These are phyloP conservation scores for Xestia ashworthii DNA, from an alignment of 2,888 invertebrate species.

Conservation along the genomic window DNA sequence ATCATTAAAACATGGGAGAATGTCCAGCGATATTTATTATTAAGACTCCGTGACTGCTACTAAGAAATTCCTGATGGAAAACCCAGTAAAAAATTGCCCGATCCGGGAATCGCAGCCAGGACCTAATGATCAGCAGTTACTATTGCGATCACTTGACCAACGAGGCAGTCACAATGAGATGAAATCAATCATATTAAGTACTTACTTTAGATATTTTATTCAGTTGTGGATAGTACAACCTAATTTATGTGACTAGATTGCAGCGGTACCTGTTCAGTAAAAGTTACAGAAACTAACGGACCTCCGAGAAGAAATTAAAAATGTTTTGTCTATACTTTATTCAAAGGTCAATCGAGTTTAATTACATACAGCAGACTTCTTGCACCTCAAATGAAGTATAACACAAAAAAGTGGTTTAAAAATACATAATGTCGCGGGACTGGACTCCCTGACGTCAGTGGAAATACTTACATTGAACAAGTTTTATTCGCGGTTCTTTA, in stretches of 20 bases:
- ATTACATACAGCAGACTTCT: constrained; percentile 40
- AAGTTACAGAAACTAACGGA: constrained; percentile 18
- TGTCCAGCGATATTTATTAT: too few species aligned
- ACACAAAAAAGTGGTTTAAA: constrained; percentile 35
- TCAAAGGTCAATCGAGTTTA: constrained; percentile 52
- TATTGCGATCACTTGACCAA: neutral
- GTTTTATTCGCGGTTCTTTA: constrained; percentile 59
- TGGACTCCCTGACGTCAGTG: constrained; percentile 53
- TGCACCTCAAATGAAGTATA: neutral
- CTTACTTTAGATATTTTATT: neutral
- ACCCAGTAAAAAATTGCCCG: too few species aligned
- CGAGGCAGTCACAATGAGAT: neutral
- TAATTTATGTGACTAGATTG: neutral
- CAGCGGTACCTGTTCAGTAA: constrained; percentile 9
- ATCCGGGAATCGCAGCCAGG: too few species aligned
- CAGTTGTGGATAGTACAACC: neutral
- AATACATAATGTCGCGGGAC: constrained; percentile 23
- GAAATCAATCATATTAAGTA: neutral
- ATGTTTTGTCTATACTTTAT: constrained; percentile 12
- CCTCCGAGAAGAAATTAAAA: neutral
- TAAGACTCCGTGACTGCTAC: too few species aligned
- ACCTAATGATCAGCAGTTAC: too few species aligned
- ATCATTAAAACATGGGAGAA: neutral
- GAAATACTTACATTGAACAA: constrained; percentile 46
- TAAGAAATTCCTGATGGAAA: too few species aligned